Evolutionary conservation across 2,113 vertebrate genomes (phyloP), one percentile per base, ranked within the genome.

Genomic region (Lepus timidus): DNA sequence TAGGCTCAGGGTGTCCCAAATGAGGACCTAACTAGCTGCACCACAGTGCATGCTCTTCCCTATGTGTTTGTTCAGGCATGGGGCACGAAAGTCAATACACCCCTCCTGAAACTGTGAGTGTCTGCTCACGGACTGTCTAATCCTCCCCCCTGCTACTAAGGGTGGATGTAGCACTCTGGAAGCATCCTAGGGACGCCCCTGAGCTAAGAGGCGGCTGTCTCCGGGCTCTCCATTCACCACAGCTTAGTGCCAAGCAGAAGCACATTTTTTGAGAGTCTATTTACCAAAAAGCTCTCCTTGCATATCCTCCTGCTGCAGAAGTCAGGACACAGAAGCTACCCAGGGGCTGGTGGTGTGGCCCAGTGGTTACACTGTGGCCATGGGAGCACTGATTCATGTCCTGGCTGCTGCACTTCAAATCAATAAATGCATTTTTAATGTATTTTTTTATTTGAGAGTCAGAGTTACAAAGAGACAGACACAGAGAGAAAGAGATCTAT

Each of bases 311-410:
- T 65, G 39, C 31, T 86, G 9, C 27, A 61, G 70, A 96, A 83
- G 25, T 88, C 33, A 27, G 36, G 79, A 95, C 85, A 90, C 9
- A 90, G 55, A 75, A 95, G 64, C 52, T 49, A 65, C 23, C 23
- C 64, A 71, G 78, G 55, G 17, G 55, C 55, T 58, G 55, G 19
- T 19, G 13, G 12, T 58, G 14, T 58, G 19, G 55, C 19, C 17
- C 55, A 58, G 55, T 20, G 55, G 17, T 58, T 19, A 58, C 14
- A 6, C 55, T 58, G 17, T 58, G 55, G 55, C 55, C 55, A 58
- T 20, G 55, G 14, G 55, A 58, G 55, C 13, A 19, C 55, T 19
- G 19, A 17, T 58, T 58, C 6, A 2, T 17, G 55, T 17, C 55
- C 55, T 19, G 19, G 55, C 55, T 58, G 55, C 19, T 58, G 4